phyloP scores from a whole-genome alignment of 2,888 invertebrate species.

The Dasysyrphus tricinctus region DNA sequence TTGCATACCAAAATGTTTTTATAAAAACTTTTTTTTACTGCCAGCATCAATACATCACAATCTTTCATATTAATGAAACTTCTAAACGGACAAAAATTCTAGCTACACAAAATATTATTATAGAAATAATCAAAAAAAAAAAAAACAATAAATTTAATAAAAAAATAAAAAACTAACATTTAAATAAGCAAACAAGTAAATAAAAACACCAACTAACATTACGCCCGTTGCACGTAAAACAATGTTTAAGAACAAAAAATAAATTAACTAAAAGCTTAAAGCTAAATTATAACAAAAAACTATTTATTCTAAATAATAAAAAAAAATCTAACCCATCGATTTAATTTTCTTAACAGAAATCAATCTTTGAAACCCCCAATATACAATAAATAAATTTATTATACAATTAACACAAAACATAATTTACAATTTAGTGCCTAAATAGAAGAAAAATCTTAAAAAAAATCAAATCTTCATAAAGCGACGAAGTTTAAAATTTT shows the following conservation, averaged over 20 bases:
- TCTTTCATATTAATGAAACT: not conserved
- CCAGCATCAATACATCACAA: constrained; percentile 17
- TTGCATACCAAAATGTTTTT: not conserved
- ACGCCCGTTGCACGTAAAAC: not conserved
- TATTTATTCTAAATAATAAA: constrained; percentile 35
- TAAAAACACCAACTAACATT: constrained; percentile 5
- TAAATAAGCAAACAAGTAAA: not conserved
- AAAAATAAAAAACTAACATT: not conserved
- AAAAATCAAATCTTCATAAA: not conserved
- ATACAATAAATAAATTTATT: constrained; percentile 22
- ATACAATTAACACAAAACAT: constrained; percentile 28
- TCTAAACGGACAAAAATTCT: not conserved
- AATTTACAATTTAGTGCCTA: constrained; percentile 70
- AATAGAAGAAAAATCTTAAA: constrained; percentile 19
- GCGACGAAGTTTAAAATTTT: constrained; percentile 1
- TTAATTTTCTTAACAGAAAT: constrained; percentile 48
- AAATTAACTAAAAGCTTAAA: constrained; percentile 29
- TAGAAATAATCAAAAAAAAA: not conserved
- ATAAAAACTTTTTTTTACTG: constrained; percentile 1
- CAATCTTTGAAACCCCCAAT: constrained; percentile 32
- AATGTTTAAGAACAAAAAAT: not conserved
- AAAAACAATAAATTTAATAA: constrained; percentile 28
- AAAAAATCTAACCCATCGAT: constrained; percentile 66
- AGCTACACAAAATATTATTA: not conserved
- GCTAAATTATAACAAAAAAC: constrained; percentile 39